Conservation (phyloP, 2,888 invertebrate species). For the Aphelenchoides bicaudatus region DNA sequence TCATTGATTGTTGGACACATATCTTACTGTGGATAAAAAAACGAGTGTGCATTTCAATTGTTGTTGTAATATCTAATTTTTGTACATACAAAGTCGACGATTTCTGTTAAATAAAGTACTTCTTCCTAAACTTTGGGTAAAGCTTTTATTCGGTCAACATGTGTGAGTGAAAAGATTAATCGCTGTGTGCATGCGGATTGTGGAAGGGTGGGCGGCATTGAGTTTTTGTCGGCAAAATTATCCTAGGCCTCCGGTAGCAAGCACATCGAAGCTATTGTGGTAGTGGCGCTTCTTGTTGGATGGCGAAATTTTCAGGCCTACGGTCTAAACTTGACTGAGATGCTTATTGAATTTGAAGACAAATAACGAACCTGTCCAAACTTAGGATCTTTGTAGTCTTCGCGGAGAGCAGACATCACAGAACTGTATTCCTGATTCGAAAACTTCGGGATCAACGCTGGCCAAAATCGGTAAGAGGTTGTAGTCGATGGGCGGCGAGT, state of each 20-base stretch:
- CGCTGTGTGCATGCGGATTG: too few relatives aligned
- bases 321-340: not conserved
- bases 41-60: too few relatives aligned
- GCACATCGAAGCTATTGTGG: conserved; percentile 8
- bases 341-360: not conserved
- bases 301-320: not conserved
- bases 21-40: too few relatives aligned
- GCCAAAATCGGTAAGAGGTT: not conserved
- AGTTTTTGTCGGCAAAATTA: too few relatives aligned
- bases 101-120: too few relatives aligned
- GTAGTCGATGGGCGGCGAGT: not conserved
- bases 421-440: not conserved
- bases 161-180: too few relatives aligned
- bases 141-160: too few relatives aligned
- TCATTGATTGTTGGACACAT: too few relatives aligned
- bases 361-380: conserved; percentile 3
- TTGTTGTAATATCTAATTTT: too few relatives aligned
- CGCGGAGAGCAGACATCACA: not conserved
- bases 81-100: too few relatives aligned
- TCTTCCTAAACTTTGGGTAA: too few relatives aligned
- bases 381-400: conserved; percentile 1
- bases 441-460: not conserved
- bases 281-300: conserved; percentile 5
- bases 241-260: not conserved
- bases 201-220: too few relatives aligned